Evolutionary conservation across 2,113 vertebrate genomes (phyloP).

Genomic region (Anser cygnoides): DNA sequence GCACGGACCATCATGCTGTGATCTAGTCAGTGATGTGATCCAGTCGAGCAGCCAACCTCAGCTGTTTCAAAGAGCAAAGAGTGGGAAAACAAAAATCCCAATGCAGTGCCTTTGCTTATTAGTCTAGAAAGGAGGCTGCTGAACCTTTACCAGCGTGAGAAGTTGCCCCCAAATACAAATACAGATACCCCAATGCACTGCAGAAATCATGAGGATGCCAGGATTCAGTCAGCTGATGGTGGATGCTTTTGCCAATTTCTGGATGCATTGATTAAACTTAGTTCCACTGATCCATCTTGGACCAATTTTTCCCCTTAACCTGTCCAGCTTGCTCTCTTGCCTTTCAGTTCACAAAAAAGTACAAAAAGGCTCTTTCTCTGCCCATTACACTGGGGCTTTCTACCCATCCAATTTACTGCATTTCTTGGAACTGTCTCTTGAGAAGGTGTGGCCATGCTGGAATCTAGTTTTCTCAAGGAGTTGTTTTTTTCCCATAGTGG

Average conservation of each 20-base stretch:
- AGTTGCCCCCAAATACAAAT: background rate
- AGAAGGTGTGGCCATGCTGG: background rate
- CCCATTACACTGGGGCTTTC: background rate
- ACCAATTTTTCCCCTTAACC: background rate
- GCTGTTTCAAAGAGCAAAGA: background rate
- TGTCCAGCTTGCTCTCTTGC: background rate
- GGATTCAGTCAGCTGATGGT: background rate
- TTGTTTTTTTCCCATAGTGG: background rate
- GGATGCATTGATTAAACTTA: background rate
- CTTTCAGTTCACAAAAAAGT: background rate
- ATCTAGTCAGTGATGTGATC: background rate
- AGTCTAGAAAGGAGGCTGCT: background rate
- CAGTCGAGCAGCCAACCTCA: background rate
- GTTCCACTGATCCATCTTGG: background rate
- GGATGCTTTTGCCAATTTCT: background rate
- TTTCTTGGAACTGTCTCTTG: background rate
- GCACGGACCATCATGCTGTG: background rate
- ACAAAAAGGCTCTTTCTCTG: background rate
- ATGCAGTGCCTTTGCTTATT: background rate
- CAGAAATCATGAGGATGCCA: background rate
- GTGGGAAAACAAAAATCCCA: accelerated
- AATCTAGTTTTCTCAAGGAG: background rate
- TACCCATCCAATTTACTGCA: background rate
- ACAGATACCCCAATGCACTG: background rate
- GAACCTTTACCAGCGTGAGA: background rate